A percentile compares a stretch with the other conserved stretches of the same genome.
phyloP scores from a whole-genome alignment of 2,888 invertebrate genomes.

The Diadegma fenestrale region DNA sequence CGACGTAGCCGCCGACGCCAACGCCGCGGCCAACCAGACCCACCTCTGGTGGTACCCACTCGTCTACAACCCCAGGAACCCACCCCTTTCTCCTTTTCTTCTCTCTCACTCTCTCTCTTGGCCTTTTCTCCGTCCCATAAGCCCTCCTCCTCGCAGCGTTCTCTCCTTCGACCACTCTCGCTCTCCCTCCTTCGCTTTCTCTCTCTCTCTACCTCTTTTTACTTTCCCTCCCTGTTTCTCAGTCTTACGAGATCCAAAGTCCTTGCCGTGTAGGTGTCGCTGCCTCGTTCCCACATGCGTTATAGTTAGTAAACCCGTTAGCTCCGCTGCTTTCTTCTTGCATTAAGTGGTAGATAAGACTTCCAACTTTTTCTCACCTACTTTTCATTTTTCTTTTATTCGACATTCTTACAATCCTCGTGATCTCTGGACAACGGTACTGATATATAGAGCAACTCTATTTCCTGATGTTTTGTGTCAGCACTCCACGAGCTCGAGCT shows the following conservation, averaged over 20 bases:
- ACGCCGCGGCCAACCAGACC: constrained; percentile 84
- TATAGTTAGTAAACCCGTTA: constrained; percentile 24
- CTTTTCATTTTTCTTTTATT: background rate
- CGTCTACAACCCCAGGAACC: constrained; percentile 75
- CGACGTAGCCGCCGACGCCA: constrained; percentile 79
- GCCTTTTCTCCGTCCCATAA: constrained; percentile 49
- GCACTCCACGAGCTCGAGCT: background rate
- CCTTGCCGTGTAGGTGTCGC: constrained; percentile 52
- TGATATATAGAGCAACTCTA: constrained; percentile 37
- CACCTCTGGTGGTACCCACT: constrained; percentile 84
- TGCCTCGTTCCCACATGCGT: constrained; percentile 43
- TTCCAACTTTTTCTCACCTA: constrained; percentile 5
- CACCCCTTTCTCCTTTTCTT: constrained; percentile 68
- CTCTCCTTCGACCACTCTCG: constrained; percentile 64
- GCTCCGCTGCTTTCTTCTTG: constrained; percentile 42
- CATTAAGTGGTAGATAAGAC: constrained; percentile 62
- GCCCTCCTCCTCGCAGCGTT: constrained; percentile 37
- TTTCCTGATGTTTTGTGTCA: background rate
- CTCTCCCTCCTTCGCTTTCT: background rate
- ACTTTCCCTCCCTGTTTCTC: constrained; percentile 9
- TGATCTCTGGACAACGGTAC: constrained; percentile 17
- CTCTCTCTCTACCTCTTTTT: constrained; percentile 4
- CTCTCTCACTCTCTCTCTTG: constrained; percentile 54
- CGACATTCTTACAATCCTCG: constrained; percentile 28
- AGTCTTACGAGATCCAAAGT: constrained; percentile 1